phyloP scores from a whole-genome alignment of 1,140 invertebrate genomes.

The Rhagoletis pomonella region DNA sequence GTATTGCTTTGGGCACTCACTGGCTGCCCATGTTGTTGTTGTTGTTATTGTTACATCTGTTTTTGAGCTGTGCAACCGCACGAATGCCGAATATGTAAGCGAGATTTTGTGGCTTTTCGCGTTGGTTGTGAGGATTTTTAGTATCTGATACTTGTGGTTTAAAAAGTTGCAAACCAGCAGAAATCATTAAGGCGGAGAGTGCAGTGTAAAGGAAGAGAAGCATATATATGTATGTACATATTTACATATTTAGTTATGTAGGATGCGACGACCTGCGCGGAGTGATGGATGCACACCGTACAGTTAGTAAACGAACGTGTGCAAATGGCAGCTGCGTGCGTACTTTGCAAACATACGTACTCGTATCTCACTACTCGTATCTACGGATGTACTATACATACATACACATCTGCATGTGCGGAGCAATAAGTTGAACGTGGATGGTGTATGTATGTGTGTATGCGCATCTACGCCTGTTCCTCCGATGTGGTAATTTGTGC shows the following conservation, averaged over 20 bases:
- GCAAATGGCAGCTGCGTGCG: too few species aligned
- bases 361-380: too few species aligned
- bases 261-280: not conserved
- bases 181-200: constrained; percentile 17
- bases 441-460: too few species aligned
- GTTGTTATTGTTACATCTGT: not conserved
- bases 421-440: too few species aligned
- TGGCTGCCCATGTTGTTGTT: not conserved
- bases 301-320: not conserved
- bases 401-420: too few species aligned
- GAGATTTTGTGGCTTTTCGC: constrained; percentile 45
- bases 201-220: too few species aligned
- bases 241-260: too few species aligned
- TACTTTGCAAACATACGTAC: too few species aligned
- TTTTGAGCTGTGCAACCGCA: constrained; percentile 25
- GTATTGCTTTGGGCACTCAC: not conserved
- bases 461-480: not conserved
- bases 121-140: constrained; percentile 37
- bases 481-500: constrained; percentile 14
- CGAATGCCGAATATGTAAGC: constrained; percentile 22
- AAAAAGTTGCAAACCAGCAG: constrained; percentile 47
- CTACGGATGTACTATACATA: too few species aligned
- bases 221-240: too few species aligned
- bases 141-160: constrained; percentile 50
- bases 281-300: not conserved